A percentile compares a stretch with the other conserved stretches of the same genome.
These are phyloP conservation scores for Characodon lateralis DNA, from an alignment of 2,797 vertebrate species.

Conservation along the genomic window DNA sequence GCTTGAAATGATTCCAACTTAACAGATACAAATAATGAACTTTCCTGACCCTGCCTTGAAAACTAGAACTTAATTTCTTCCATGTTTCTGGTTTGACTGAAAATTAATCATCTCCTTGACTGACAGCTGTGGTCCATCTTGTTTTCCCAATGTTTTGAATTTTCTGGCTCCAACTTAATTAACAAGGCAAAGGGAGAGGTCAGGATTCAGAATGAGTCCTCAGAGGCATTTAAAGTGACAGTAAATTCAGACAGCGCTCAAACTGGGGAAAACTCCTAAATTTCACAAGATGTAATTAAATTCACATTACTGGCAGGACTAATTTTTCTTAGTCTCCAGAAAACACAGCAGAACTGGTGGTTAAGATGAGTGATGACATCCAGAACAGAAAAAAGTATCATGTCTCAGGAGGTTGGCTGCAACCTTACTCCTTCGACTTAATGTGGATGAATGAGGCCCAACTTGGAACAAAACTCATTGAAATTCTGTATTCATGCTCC, in stretches of 20 bases:
- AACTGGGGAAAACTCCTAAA: constrained; percentile 10
- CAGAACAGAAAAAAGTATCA: neutral
- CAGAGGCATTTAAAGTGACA: constrained; percentile 4
- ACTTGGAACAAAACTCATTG: neutral
- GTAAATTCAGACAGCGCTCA: neutral
- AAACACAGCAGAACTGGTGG: constrained; percentile 21
- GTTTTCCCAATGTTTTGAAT: neutral
- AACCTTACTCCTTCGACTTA: neutral
- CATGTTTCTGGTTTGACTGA: constrained; percentile 12
- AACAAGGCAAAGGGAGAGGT: constrained; percentile 6
- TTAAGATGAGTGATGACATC: constrained; percentile 11
- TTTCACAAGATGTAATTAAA: constrained; percentile 36
- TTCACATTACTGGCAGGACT: constrained; percentile 20
- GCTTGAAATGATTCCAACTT: constrained; percentile 8
- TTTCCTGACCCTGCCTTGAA: neutral
- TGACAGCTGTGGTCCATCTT: constrained; percentile 3
- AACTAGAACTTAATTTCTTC: neutral
- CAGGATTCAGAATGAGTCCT: neutral
- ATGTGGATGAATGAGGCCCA: neutral
- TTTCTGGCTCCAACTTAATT: constrained; percentile 12
- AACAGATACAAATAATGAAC: neutral
- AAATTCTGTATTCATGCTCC: neutral
- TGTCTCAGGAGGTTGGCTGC: neutral
- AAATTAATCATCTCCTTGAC: neutral
- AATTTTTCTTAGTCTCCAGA: constrained; percentile 25